Percentiles rank a stretch among this genome's conserved stretches.
Evolutionary conservation across 2,797 vertebrate genomes (phyloP).

Genomic region (Percopsis omiscomaycus): DNA sequence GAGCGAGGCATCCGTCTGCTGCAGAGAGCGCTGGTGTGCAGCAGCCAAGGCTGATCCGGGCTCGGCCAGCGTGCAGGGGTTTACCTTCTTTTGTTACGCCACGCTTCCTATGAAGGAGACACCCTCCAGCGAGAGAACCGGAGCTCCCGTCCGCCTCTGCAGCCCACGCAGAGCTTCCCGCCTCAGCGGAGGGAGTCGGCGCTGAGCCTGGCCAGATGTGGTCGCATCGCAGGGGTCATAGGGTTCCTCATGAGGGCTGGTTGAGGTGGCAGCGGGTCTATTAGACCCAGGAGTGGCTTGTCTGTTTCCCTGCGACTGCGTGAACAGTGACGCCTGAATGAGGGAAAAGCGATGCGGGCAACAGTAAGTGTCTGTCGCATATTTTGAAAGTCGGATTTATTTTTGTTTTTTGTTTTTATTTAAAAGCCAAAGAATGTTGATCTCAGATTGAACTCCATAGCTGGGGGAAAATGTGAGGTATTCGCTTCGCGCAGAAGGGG

Average conservation of each 20-base stretch:
- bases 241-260: conserved; percentile 68
- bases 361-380: conserved; percentile 85
- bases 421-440: not conserved
- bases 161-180: conserved; percentile 31
- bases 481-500: conserved; percentile 31
- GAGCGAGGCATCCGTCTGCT: conserved; percentile 59
- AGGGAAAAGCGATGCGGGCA: conserved; percentile 87
- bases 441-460: not conserved
- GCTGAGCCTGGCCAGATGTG: conserved; percentile 55
- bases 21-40: conserved; percentile 60
- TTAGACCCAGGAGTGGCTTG: conserved; percentile 64
- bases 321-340: conserved; percentile 83
- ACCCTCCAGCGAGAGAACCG: conserved; percentile 49
- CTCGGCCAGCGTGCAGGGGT: conserved; percentile 66
- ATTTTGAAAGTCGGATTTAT: conserved; percentile 48
- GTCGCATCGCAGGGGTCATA: conserved; percentile 60
- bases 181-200: conserved; percentile 35
- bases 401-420: conserved; percentile 26
- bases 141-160: conserved; percentile 34
- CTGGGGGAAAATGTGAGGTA: conserved; percentile 9
- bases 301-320: conserved; percentile 58
- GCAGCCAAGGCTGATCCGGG: conserved; percentile 45
- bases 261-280: conserved; percentile 68
- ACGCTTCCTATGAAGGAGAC: conserved; percentile 61
- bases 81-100: conserved; percentile 29